A percentile compares a stretch with the other conserved stretches of the same genome.
These are phyloP conservation scores for Psylliodes chrysocephalus DNA, from an alignment of 2,888 invertebrate genomes.

Conservation along the genomic window DNA sequence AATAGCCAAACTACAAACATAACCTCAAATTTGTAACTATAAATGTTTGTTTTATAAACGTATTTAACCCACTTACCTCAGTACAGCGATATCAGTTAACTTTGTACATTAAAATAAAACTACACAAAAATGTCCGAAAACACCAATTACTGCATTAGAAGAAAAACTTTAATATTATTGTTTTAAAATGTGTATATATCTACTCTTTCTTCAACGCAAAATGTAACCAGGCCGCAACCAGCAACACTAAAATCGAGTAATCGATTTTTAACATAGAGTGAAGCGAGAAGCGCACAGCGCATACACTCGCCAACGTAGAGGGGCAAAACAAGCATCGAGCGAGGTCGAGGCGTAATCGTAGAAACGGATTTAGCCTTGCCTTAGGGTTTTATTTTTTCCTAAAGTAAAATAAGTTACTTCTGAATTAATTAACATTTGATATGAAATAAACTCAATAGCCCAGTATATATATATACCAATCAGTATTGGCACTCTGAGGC, in stretches of 20 bases:
- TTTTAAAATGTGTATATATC: too few relatives aligned
- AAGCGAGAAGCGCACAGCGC: conserved; percentile 4
- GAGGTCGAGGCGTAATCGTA: neutral
- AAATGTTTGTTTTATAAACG: neutral
- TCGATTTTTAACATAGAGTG: neutral
- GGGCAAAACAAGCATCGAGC: conserved; percentile 8
- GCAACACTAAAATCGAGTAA: conserved; percentile 11
- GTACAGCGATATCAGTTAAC: neutral
- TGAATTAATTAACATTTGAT: too few relatives aligned
- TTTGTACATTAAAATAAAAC: neutral
- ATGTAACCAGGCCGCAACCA: too few relatives aligned
- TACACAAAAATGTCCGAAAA: neutral
- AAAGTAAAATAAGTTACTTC: too few relatives aligned
- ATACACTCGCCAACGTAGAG: conserved; percentile 11
- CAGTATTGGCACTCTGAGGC: too few relatives aligned
- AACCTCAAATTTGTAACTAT: neutral
- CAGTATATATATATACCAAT: too few relatives aligned
- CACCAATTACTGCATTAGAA: neutral
- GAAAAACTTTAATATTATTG: too few relatives aligned
- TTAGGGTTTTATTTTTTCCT: too few relatives aligned
- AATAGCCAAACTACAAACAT: neutral
- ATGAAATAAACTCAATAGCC: too few relatives aligned
- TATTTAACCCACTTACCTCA: conserved; percentile 1
- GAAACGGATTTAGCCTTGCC: too few relatives aligned
- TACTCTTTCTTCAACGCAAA: too few relatives aligned